A percentile compares a stretch with the other conserved stretches of the same genome.
phyloP scores from a whole-genome alignment of 2,113 vertebrate genomes.

The Uria lomvia region DNA sequence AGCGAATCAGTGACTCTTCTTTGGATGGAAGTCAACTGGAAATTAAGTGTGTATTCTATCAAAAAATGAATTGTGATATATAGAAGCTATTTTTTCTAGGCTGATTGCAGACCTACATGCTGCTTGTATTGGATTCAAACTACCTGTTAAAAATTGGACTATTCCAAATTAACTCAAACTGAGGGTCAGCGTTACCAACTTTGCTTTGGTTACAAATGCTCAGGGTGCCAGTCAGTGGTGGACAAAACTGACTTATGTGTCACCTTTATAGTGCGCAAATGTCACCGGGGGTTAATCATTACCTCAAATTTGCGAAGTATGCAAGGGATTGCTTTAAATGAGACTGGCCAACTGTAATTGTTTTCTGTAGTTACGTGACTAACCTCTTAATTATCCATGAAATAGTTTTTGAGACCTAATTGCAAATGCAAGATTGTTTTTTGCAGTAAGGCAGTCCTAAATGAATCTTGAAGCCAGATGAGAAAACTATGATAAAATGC shows the following conservation, averaged over 20 bases:
- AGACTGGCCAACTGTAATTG: not conserved
- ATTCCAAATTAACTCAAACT: not conserved
- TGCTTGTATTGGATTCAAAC: not conserved
- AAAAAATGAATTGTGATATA: not conserved
- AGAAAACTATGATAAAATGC: not conserved
- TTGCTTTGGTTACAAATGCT: not conserved
- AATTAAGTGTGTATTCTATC: accelerated
- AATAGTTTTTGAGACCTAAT: not conserved
- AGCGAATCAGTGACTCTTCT: not conserved
- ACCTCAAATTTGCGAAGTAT: not conserved
- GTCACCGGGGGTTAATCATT: not conserved
- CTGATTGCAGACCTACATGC: not conserved
- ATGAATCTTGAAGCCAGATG: not conserved
- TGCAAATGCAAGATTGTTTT: not conserved
- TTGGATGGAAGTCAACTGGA: not conserved
- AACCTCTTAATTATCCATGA: not conserved
- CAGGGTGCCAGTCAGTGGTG: not conserved
- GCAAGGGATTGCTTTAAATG: not conserved
- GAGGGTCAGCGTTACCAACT: not conserved
- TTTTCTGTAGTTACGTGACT: not conserved
- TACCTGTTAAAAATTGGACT: not conserved
- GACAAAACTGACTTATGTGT: not conserved
- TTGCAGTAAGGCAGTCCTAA: not conserved
- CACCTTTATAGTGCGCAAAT: not conserved
- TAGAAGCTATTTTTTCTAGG: not conserved